Evolutionary conservation across 2,888 invertebrate genomes (phyloP), one percentile per base, ranked within the genome.

Genomic region (Leptura quadrifasciata): DNA sequence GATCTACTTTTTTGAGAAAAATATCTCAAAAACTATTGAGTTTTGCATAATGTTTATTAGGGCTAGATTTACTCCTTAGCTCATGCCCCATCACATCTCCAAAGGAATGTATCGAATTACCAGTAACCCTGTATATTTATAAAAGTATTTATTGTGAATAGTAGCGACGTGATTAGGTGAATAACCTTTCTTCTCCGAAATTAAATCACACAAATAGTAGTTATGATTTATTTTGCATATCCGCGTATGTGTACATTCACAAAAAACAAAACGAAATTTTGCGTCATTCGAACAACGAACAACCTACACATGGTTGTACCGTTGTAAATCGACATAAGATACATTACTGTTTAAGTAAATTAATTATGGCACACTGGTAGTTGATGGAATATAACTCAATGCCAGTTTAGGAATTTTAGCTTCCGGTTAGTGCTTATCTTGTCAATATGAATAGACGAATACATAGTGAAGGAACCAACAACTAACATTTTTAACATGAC

Each of bases 381-480:
- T 57, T 57, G 57, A 57, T 57, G 57, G 57, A 57, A 57, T 57
- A 57, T 57, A 57, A 57, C 57, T 57, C 57, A 57, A 21, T 57
- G 57, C 57, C 57, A 18, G 57, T 57, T 57, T 57, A 61, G 27
- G 35, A 31, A 27, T 61, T 35, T 31, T 27, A 17, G 35, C 61
- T 61, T 61, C 31, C 61, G 27, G 61, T 61, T 35, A 18, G 27
- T 27, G 35, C 31, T 27, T 61, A 27, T 61, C 61, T 61, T 31
- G 61, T 61, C 35, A 57, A 57, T 57, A 61, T 15, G 18, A 61
- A 31, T 31, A 31, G 27, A 10, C 18, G 57, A 57, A 57, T 61
- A 15, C 17, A n/a, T 35, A 61, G 61, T 17, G 17, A 17, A 35
- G 27, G 35, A 61, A 61, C 61, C 31, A 35, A 15, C 21, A 35